Percentiles rank a stretch among this genome's conserved stretches.
Conservation (phyloP, 2,113 vertebrate species). For the Colossoma macropomum region DNA sequence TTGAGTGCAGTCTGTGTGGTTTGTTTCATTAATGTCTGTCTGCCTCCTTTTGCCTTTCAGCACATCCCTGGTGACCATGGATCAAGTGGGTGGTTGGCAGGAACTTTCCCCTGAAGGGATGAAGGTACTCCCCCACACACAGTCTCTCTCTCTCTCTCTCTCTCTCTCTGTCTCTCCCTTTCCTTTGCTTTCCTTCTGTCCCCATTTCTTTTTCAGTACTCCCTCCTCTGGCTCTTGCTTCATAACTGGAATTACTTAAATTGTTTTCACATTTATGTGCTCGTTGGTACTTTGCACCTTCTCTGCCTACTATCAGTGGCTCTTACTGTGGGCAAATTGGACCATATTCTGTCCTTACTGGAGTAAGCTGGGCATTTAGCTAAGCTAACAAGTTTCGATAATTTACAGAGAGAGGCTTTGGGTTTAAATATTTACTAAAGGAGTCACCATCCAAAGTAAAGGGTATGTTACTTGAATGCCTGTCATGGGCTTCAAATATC, state of each 20-base stretch:
- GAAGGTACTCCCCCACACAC: constrained; percentile 78
- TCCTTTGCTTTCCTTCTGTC: too few species aligned
- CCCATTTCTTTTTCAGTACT: neutral
- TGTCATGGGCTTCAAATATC: too few species aligned
- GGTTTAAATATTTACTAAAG: too few species aligned
- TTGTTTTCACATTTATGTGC: neutral
- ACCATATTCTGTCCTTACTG: too few species aligned
- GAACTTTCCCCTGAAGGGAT: constrained; percentile 75
- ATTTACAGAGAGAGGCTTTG: too few species aligned
- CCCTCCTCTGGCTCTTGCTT: neutral
- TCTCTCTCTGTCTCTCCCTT: neutral
- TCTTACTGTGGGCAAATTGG: neutral
- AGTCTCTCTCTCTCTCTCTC: neutral
- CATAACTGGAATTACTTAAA: neutral
- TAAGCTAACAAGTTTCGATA: too few species aligned
- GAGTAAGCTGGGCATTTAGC: too few species aligned
- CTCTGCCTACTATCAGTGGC: neutral
- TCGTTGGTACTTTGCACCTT: neutral
- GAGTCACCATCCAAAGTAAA: too few species aligned
- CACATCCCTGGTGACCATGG: constrained; percentile 79
- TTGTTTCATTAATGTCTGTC: constrained; percentile 7
- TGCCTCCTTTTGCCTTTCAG: constrained; percentile 23
- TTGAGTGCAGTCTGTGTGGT: neutral
- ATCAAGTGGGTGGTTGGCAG: constrained; percentile 77
- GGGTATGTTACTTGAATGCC: too few species aligned